A percentile compares a stretch with the other conserved stretches of the same genome.
These are phyloP conservation scores for Eilema griseolum DNA, from an alignment of 2,888 invertebrate species.

Conservation along the genomic window DNA sequence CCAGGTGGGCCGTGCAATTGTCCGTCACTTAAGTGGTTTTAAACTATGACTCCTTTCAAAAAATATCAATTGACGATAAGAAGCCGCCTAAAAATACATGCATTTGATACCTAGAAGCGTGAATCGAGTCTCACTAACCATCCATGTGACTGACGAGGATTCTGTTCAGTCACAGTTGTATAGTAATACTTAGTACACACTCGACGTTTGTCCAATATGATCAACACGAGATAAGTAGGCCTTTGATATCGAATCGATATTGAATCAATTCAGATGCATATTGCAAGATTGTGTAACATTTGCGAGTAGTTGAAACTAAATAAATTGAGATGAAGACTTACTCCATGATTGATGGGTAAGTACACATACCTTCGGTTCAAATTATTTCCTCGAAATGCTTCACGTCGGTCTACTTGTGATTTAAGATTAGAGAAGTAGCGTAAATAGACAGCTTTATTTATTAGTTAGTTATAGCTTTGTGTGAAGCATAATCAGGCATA, in stretches of 20 bases:
- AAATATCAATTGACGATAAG: not conserved
- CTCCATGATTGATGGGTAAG: not conserved
- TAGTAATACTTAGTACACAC: too few relatives aligned
- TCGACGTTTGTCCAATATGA: not conserved
- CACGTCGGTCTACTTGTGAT: slow-evolving; percentile 32
- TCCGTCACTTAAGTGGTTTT: too few relatives aligned
- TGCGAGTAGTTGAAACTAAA: not conserved
- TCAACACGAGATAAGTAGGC: not conserved
- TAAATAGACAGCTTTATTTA: slow-evolving; percentile 43
- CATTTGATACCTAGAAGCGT: too few relatives aligned
- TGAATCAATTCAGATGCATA: not conserved
- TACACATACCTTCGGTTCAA: not conserved
- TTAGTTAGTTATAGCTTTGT: slow-evolving; percentile 33
- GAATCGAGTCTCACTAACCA: too few relatives aligned
- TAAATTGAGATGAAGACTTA: not conserved
- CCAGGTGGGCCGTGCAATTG: too few relatives aligned
- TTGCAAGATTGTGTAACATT: not conserved
- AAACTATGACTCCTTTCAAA: too few relatives aligned
- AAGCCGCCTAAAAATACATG: too few relatives aligned
- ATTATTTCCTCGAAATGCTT: slow-evolving; percentile 35
- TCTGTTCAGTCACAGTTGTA: too few relatives aligned
- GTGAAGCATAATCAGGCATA: slow-evolving; percentile 34
- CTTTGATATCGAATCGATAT: not conserved
- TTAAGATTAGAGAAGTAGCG: slow-evolving; percentile 38
- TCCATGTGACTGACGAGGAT: not conserved